These are phyloP conservation scores for Pelochelys cantorii DNA, from an alignment of 2,797 vertebrate genomes.

Conservation along the genomic window DNA sequence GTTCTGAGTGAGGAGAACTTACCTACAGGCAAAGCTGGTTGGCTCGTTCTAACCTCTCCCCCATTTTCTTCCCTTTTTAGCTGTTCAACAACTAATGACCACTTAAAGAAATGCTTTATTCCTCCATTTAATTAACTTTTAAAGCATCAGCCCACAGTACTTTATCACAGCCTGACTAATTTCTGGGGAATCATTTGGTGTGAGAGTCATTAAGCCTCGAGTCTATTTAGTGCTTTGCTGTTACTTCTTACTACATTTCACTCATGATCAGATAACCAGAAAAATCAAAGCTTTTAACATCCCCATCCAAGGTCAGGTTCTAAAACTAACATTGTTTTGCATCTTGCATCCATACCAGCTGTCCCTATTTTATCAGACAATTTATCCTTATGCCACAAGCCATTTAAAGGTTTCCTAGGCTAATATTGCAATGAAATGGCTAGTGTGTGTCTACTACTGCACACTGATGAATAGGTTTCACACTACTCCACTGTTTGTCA, in stretches of 20 bases:
- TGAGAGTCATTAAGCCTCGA: background rate
- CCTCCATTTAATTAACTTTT: conserved; percentile 73
- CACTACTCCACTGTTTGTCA: background rate
- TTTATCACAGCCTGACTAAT: conserved; percentile 53
- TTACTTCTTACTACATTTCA: conserved; percentile 29
- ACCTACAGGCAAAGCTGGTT: conserved; percentile 41
- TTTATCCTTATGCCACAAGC: background rate
- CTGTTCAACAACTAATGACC: conserved; percentile 59
- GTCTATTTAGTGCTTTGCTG: conserved; percentile 31
- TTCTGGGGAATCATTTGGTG: conserved; percentile 27
- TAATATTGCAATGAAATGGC: background rate
- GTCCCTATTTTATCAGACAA: background rate
- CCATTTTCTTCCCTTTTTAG: conserved; percentile 51
- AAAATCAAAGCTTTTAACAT: background rate
- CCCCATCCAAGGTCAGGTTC: background rate
- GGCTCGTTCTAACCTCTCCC: background rate
- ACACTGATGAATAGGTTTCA: rapidly evolving
- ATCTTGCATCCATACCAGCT: background rate
- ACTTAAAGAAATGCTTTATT: conserved; percentile 66
- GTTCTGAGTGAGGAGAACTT: conserved; percentile 38
- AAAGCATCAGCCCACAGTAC: background rate
- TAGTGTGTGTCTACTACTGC: background rate
- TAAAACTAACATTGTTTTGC: background rate
- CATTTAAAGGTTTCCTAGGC: background rate
- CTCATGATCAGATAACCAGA: background rate